phyloP scores from a whole-genome alignment of 2,888 invertebrate genomes.

The Encarsia formosa region DNA sequence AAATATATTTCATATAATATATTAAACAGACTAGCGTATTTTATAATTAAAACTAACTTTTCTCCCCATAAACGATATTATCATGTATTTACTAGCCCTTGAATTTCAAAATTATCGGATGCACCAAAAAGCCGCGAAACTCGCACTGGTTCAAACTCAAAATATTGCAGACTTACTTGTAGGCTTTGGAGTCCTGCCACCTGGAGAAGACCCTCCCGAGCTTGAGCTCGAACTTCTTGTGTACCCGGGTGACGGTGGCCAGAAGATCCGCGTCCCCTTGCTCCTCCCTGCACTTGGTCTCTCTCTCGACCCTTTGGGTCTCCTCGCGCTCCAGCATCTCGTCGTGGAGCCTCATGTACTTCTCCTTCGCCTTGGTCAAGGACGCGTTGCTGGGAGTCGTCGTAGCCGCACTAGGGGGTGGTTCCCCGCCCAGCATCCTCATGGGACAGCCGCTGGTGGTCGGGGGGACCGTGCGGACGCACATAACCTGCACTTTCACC shows the following conservation, averaged over 20 bases:
- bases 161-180: constrained; percentile 20
- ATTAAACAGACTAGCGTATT: too few relatives aligned
- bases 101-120: too few relatives aligned
- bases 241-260: constrained; percentile 54
- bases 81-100: too few relatives aligned
- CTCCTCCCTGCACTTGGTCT: not conserved
- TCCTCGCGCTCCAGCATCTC: constrained; percentile 36
- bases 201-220: constrained; percentile 36
- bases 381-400: too few relatives aligned
- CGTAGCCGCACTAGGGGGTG: constrained; percentile 18
- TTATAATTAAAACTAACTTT: too few relatives aligned
- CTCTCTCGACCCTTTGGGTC: not conserved
- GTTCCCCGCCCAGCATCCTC: constrained; percentile 7
- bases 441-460: not conserved
- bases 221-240: constrained; percentile 51
- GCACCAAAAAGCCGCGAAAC: too few relatives aligned
- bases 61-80: too few relatives aligned
- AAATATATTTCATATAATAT: too few relatives aligned
- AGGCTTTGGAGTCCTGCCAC: constrained; percentile 21
- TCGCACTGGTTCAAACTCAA: not conserved
- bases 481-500: constrained; percentile 32
- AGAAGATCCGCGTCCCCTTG: constrained; percentile 51
- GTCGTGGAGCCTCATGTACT: constrained; percentile 40
- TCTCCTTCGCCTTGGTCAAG: constrained; percentile 38
- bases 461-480: constrained; percentile 35